Evolutionary conservation across 2,888 invertebrate genomes (phyloP), one percentile per base, ranked within the genome.

Genomic region (Rhodophaea formosa): DNA sequence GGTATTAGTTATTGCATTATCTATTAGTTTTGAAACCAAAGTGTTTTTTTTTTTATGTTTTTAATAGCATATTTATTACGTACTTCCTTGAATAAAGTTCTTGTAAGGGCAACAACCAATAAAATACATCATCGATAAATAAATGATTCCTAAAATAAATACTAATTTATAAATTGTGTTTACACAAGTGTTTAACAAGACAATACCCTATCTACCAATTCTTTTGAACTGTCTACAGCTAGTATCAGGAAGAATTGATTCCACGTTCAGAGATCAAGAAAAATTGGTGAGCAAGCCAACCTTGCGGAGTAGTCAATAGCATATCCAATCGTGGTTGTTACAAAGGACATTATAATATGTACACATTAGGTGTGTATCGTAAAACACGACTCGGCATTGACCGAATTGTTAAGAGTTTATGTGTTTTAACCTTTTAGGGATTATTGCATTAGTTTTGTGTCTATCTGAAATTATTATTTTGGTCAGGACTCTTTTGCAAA

Each of bases 331-430:
- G 52, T 63, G 54, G 69, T 69, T 69, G 69, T 69, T 66, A 53
- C 57, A 66, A 70, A 71, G 71, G 72, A 70, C 71, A 69, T 68
- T 63, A n/a, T n/a, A 61, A 62, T 65, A 58, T 68, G 61, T 65
- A 70, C n/a, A 39, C 39, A 39, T 39, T 35, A 39, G 12, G n/a
- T 39, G 39, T 60, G 67, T 59, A 67, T 69, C 57, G 57, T 57
- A 65, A 63, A 62, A 54, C 59, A 63, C 66, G 64, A 63, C 60
- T 57, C 61, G 61, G 58, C 66, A 67, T 66, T 69, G 67, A 66
- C 66, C 43, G 51, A 52, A 43, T 42, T 56, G 12, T 12, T 39
- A 39, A 39, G 5, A n/a, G 10, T 12, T 35, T 35, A 1, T 39
- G n/a, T n/a, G 39, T n/a, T 35, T 10, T n/a, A 3, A 12, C 10